Percentiles rank a stretch among this genome's conserved stretches.
These are phyloP conservation scores for Odontamblyopus rebecca DNA, from an alignment of 2,797 vertebrate genomes.

Conservation along the genomic window DNA sequence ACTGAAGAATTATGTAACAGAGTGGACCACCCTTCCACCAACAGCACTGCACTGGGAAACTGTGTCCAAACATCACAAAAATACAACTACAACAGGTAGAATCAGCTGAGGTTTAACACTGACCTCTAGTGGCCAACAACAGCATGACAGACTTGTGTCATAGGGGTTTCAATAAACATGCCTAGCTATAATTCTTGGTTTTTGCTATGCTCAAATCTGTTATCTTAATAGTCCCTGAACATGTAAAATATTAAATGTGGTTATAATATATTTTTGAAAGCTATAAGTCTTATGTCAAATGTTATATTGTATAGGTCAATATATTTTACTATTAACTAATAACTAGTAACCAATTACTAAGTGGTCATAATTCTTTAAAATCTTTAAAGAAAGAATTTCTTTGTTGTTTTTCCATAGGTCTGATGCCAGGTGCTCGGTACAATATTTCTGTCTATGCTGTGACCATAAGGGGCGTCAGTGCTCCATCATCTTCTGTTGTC, in stretches of 20 bases:
- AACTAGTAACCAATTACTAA: too few relatives aligned
- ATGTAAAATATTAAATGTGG: too few relatives aligned
- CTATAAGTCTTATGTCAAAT: neutral
- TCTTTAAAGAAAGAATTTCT: neutral
- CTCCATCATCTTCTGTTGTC: constrained; percentile 53
- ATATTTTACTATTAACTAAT: neutral
- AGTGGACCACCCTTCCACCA: constrained; percentile 67
- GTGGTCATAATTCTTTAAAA: neutral
- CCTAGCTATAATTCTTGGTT: neutral
- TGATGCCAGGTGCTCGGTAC: constrained; percentile 64
- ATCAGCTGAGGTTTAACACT: neutral
- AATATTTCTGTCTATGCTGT: constrained; percentile 75
- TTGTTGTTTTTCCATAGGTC: constrained; percentile 57
- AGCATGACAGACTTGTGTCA: neutral
- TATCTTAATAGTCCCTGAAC: too few relatives aligned
- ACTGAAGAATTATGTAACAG: constrained; percentile 71
- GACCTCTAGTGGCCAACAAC: constrained; percentile 47
- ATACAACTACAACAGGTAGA: constrained; percentile 72
- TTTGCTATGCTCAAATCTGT: neutral
- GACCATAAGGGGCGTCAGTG: constrained; percentile 70
- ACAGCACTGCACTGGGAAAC: constrained; percentile 68
- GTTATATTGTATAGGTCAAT: neutral
- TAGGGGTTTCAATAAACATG: neutral
- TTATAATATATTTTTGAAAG: neutral
- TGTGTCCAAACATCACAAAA: constrained; percentile 47